A percentile compares a stretch with the other conserved stretches of the same genome.
Evolutionary conservation across 2,113 vertebrate genomes (phyloP).

Genomic region (cattle (Bos taurus)): ARS-UCD2.0 NC_037343.1:49919001-49919500

Average conservation of each 20-base stretch:
- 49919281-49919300: not conserved
- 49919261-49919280: not conserved
- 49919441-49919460: not conserved
- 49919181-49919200: not conserved
- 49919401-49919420: not conserved
- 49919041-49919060: conserved; percentile 49
- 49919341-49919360: fast-evolving
- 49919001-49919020: conserved; percentile 33
- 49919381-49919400: not conserved
- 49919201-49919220: not conserved
- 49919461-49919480: conserved; percentile 41
- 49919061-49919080: not conserved
- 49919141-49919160: not conserved
- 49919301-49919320: fast-evolving
- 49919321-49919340: not conserved
- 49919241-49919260: fast-evolving
- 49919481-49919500: not conserved
- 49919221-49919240: not conserved
- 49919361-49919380: fast-evolving
- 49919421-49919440: not conserved
- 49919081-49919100: not conserved
- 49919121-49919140: not conserved
- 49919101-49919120: not conserved
- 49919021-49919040: conserved; percentile 48
- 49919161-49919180: not conserved